Conservation (phyloP, 1,140 invertebrate species). For the Drosophila watanabei region DNA sequence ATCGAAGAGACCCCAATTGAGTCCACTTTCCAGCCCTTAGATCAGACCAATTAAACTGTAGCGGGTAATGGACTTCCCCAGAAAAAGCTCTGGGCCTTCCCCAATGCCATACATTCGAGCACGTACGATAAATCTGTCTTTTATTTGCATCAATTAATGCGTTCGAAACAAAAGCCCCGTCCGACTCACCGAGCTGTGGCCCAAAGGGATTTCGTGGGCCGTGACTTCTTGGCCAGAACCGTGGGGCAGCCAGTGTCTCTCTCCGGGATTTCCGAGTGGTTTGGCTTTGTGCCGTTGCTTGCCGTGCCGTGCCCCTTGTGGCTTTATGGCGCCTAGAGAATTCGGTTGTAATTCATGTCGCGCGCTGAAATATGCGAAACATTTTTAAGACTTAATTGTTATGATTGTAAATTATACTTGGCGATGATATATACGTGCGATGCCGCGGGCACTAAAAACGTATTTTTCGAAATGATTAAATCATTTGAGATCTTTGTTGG, state of each 20-base stretch:
- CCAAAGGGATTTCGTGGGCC: slow-evolving; percentile 41
- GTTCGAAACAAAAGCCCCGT: slow-evolving; percentile 15
- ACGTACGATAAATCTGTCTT: slow-evolving; percentile 63
- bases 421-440: slow-evolving; percentile 35
- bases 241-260: slow-evolving; percentile 19
- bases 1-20: neutral
- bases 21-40: neutral
- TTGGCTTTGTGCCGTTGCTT: slow-evolving; percentile 33
- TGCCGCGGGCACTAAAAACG: slow-evolving; percentile 7
- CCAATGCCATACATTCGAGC: slow-evolving; percentile 7
- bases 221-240: slow-evolving; percentile 28
- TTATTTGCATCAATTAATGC: slow-evolving; percentile 59
- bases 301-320: slow-evolving; percentile 20
- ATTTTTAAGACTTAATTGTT: slow-evolving; percentile 68
- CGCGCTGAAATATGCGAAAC: slow-evolving; percentile 36
- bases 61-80: slow-evolving; percentile 11
- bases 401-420: slow-evolving; percentile 57
- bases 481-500: slow-evolving; percentile 12
- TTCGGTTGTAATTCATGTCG: slow-evolving; percentile 51
- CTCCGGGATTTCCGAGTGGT: slow-evolving; percentile 28
- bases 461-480: slow-evolving; percentile 30
- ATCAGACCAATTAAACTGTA: slow-evolving; percentile 16
- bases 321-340: slow-evolving; percentile 34
- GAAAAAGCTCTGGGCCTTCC: slow-evolving; percentile 2
- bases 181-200: slow-evolving; percentile 9